Percentiles rank a stretch among this genome's conserved stretches.
These are phyloP conservation scores for Dicentrarchus labrax DNA, from an alignment of 2,113 vertebrate genomes.

Conservation along the genomic window DNA sequence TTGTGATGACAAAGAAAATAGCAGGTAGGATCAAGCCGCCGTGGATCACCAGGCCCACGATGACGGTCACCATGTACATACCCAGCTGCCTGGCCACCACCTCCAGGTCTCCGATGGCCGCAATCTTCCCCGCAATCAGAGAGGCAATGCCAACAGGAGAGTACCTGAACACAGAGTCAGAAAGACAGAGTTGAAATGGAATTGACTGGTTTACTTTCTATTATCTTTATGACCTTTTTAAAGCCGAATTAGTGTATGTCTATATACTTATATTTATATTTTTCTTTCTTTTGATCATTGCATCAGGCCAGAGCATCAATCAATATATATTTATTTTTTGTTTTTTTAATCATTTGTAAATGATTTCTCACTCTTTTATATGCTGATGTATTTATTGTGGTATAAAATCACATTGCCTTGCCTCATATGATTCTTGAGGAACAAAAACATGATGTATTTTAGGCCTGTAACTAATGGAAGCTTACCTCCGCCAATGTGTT, in stretches of 20 bases:
- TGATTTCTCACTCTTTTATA: background rate
- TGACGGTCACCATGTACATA: slow-evolving; percentile 90
- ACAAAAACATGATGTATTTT: too few species aligned
- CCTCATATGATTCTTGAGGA: background rate
- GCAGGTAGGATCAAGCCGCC: slow-evolving; percentile 86
- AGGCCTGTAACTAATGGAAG: too few species aligned
- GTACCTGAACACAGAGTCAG: slow-evolving; percentile 79
- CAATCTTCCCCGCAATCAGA: slow-evolving; percentile 89
- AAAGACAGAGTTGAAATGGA: background rate
- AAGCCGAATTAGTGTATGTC: background rate
- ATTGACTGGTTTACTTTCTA: too few species aligned
- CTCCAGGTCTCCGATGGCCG: slow-evolving; percentile 87
- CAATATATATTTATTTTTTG: background rate
- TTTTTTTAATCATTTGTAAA: background rate
- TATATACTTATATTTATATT: background rate
- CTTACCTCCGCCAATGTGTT: too few species aligned
- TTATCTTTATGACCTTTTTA: background rate
- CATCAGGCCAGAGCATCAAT: too few species aligned
- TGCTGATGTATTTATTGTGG: background rate
- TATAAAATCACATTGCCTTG: background rate
- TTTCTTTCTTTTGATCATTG: background rate
- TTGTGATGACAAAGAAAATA: slow-evolving; percentile 86
- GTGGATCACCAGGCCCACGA: slow-evolving; percentile 88
- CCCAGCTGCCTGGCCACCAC: slow-evolving; percentile 87
- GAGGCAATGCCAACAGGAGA: slow-evolving; percentile 88